phyloP scores from a whole-genome alignment of 1,140 invertebrate species.

The Nasonia giraulti region DNA sequence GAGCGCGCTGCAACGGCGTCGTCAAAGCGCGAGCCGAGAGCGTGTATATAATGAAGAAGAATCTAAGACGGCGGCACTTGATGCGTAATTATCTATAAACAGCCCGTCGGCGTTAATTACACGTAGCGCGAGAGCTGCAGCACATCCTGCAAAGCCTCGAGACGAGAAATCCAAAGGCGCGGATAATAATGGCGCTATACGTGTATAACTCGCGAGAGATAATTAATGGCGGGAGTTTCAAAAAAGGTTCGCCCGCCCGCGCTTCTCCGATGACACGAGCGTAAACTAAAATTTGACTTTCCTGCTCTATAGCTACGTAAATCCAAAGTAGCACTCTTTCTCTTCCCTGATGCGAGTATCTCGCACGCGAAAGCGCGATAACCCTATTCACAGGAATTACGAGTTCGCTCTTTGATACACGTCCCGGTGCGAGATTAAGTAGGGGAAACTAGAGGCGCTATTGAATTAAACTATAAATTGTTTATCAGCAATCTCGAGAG shows the following conservation, averaged over 20 bases:
- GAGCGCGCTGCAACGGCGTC: too few relatives aligned
- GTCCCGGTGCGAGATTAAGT: constrained; percentile 2
- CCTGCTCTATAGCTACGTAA: background rate
- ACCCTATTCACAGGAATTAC: background rate
- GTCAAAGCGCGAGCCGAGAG: too few relatives aligned
- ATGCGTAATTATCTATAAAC: constrained; percentile 28
- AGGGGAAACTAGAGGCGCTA: constrained; percentile 21
- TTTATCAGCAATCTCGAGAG: too few relatives aligned
- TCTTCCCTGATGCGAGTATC: background rate
- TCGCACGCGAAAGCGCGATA: background rate
- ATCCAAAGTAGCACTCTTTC: background rate
- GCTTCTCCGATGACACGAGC: background rate
- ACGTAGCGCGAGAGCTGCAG: background rate
- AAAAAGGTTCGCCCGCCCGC: background rate
- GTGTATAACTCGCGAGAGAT: background rate
- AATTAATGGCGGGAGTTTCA: background rate
- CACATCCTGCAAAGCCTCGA: background rate
- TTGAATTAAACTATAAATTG: constrained; percentile 34
- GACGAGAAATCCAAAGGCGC: background rate
- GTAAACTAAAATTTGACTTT: background rate
- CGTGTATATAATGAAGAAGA: constrained; percentile 9
- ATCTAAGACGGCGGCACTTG: constrained; percentile 6
- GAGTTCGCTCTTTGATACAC: background rate
- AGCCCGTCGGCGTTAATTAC: background rate
- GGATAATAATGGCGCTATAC: background rate